Percentiles rank a stretch among this genome's conserved stretches.
Conservation (phyloP, 1,140 invertebrate genomes). For the Eulimnadia texana region DNA sequence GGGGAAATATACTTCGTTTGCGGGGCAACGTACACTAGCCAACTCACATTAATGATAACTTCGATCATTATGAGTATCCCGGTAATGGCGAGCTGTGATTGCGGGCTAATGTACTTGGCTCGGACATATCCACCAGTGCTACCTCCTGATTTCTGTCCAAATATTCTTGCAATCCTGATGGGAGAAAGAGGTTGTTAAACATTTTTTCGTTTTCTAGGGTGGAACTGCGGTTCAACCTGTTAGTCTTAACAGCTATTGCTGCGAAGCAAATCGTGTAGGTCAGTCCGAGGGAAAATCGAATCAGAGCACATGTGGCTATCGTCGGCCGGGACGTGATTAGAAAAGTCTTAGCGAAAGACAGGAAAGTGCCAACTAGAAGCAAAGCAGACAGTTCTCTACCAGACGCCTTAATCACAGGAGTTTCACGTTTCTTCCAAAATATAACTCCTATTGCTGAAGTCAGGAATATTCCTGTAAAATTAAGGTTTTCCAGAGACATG, state of each 20-base stretch:
- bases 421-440: slow-evolving; percentile 45
- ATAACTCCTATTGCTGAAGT: slow-evolving; percentile 51
- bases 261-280: slow-evolving; percentile 41
- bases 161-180: slow-evolving; percentile 39
- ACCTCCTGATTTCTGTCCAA: slow-evolving; percentile 27
- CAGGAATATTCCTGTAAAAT: slow-evolving; percentile 57
- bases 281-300: slow-evolving; percentile 38
- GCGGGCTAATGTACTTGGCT: slow-evolving; percentile 34
- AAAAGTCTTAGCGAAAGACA: slow-evolving; percentile 41
- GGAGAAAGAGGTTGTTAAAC: too few relatives aligned
- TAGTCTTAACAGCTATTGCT: slow-evolving; percentile 42
- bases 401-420: slow-evolving; percentile 43
- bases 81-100: slow-evolving; percentile 38
- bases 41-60: slow-evolving; percentile 35
- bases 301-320: slow-evolving; percentile 33
- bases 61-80: slow-evolving; percentile 35
- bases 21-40: slow-evolving; percentile 36
- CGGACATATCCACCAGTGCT: slow-evolving; percentile 15
- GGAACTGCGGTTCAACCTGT: too few relatives aligned
- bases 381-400: slow-evolving; percentile 36
- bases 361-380: slow-evolving; percentile 34
- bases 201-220: too few relatives aligned
- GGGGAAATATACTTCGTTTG: slow-evolving; percentile 30
- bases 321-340: slow-evolving; percentile 37
- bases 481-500: too few relatives aligned